These are phyloP conservation scores for Apodemus agrarius DNA, from an alignment of 2,797 vertebrate genomes.

Conservation along the genomic window DNA sequence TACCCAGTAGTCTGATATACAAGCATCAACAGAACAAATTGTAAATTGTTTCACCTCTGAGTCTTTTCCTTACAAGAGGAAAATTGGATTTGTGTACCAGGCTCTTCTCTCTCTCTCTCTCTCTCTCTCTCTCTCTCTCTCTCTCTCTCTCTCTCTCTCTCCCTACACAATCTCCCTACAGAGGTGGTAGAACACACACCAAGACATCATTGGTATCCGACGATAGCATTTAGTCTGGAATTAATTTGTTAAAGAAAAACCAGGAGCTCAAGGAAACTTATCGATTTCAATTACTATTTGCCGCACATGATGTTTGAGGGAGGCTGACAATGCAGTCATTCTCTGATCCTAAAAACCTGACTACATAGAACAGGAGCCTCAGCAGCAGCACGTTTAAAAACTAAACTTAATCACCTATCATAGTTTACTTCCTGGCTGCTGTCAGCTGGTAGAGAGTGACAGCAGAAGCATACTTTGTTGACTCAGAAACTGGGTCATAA, in stretches of 20 bases:
- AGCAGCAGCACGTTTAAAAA: not conserved
- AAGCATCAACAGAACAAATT: not conserved
- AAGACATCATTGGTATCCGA: not conserved
- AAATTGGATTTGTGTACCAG: conserved; percentile 50
- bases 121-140: not conserved
- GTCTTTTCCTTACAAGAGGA: conserved; percentile 28
- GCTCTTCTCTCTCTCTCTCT: too few relatives aligned
- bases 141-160: too few relatives aligned
- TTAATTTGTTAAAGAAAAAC: conserved; percentile 45
- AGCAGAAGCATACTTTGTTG: not conserved
- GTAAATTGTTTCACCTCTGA: conserved; percentile 49
- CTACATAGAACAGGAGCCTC: not conserved
- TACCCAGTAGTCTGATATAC: not conserved
- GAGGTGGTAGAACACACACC: not conserved
- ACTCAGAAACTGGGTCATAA: not conserved
- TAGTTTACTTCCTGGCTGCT: not conserved
- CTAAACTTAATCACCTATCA: not conserved
- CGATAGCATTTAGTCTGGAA: conserved; percentile 51
- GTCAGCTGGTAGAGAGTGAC: not conserved
- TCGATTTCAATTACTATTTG: not conserved
- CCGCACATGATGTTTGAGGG: not conserved
- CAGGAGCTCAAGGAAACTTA: not conserved
- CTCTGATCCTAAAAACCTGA: not conserved
- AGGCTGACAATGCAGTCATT: not conserved
- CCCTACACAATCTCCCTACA: not conserved